phyloP scores from a whole-genome alignment of 2,888 invertebrate genomes.

The Timandra comae region DNA sequence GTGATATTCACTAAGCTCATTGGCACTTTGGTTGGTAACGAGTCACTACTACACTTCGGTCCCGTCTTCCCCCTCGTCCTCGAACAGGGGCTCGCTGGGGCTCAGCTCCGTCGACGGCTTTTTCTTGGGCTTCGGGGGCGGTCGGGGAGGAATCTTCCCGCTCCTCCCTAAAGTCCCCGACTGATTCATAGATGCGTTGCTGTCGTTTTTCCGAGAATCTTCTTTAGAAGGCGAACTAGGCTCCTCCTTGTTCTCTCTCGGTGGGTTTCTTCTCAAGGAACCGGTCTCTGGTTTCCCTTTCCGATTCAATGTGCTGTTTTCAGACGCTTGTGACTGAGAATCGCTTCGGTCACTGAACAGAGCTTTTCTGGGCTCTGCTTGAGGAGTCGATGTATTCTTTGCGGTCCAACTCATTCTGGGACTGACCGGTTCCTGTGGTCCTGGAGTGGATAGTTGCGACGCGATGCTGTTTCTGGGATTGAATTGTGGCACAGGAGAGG shows the following conservation, averaged over 20 bases:
- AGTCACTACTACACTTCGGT: slow-evolving; percentile 85
- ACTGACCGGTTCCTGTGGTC: slow-evolving; percentile 69
- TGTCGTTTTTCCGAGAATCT: slow-evolving; percentile 53
- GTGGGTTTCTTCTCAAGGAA: slow-evolving; percentile 54
- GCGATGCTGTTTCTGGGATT: slow-evolving; percentile 69
- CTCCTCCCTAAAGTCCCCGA: slow-evolving; percentile 66
- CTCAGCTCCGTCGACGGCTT: slow-evolving; percentile 77
- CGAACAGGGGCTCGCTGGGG: slow-evolving; percentile 84
- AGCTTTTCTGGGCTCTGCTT: slow-evolving; percentile 61
- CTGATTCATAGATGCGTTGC: slow-evolving; percentile 51
- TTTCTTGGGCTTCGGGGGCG: slow-evolving; percentile 90
- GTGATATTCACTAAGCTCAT: slow-evolving; percentile 51
- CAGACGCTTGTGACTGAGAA: slow-evolving; percentile 48
- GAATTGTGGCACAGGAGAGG: slow-evolving; percentile 66
- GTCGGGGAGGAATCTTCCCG: slow-evolving; percentile 87
- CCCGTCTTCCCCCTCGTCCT: slow-evolving; percentile 92
- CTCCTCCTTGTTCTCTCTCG: slow-evolving; percentile 52
- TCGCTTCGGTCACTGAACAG: slow-evolving; percentile 56
- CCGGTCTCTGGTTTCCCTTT: slow-evolving; percentile 75
- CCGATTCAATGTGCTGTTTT: slow-evolving; percentile 56
- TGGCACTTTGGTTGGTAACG: slow-evolving; percentile 63
- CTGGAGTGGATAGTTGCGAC: slow-evolving; percentile 67
- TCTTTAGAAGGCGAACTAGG: slow-evolving; percentile 56
- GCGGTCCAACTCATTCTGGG: slow-evolving; percentile 72
- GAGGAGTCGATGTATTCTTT: slow-evolving; percentile 67